Percentiles rank a stretch among this genome's conserved stretches.
Evolutionary conservation across 2,797 vertebrate genomes (phyloP).

Genomic region (Spinibarbus caldwelli): DNA sequence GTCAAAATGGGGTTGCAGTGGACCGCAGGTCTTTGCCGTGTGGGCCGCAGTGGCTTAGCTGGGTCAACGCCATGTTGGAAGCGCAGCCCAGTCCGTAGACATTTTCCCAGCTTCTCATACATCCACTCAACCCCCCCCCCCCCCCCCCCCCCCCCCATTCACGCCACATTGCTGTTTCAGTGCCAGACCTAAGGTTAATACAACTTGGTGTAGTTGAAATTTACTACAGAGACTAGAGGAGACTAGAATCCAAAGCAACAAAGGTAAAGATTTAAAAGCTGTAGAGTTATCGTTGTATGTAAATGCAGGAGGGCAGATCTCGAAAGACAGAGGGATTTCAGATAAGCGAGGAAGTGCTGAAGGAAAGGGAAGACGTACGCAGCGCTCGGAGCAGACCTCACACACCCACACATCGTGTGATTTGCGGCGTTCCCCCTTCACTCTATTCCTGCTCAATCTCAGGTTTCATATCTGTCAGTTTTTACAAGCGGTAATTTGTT

Average conservation of each 20-base stretch:
- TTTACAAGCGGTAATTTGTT: conserved; percentile 60
- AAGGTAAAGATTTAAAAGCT: conserved; percentile 3
- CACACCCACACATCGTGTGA: conserved; percentile 41
- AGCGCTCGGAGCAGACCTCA: conserved; percentile 17
- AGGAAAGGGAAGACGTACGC: conserved; percentile 7
- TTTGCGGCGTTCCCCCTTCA: background rate
- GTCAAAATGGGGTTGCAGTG: conserved; percentile 46
- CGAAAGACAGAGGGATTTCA: background rate
- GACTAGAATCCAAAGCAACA: background rate
- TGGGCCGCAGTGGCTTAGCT: conserved; percentile 37
- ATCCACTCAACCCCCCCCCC: background rate
- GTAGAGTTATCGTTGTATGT: background rate
- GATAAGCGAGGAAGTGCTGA: conserved; percentile 36
- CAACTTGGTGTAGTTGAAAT: background rate
- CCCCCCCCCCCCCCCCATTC: background rate
- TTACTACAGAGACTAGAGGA: conserved; percentile 3
- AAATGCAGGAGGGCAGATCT: conserved; percentile 2
- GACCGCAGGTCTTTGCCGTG: conserved; percentile 45
- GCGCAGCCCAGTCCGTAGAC: background rate
- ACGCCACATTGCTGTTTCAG: background rate
- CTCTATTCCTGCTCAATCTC: conserved; percentile 37
- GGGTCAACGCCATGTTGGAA: conserved; percentile 28
- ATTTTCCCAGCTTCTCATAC: conserved; percentile 19
- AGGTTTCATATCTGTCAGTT: conserved; percentile 56
- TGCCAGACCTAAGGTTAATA: conserved; percentile 24